Evolutionary conservation across 1,140 invertebrate species (phyloP), one percentile per base, ranked within the genome.

Genomic region (Acromyrmex charruanus): DNA sequence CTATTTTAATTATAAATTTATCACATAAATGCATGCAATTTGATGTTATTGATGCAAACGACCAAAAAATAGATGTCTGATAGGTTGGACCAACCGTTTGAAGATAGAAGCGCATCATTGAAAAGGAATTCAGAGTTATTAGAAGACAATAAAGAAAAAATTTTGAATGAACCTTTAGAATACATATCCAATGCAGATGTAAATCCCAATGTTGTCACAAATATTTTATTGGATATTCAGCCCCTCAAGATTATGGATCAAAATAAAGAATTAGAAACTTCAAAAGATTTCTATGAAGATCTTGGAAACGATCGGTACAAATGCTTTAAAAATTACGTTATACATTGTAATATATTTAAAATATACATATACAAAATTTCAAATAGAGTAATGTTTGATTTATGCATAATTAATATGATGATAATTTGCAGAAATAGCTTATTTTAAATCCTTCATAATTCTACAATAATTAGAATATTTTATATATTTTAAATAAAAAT

Each of bases 41-140:
- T 25, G 14, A 80, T n/a, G 16, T 4, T 39, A 25, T 51, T 16
- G n/a, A 51, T 18, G 31, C 3, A 31, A 82, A 77, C 58, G 69
- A 90, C 53, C 77, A 51, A 86, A 86, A 59, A 81, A 59, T 28
- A 86, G 65, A 80, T 18, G 53, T 55, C 12, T 59, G 71, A 51
- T 39, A 77, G 51, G 74, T 72, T 16, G 14, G 35, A 72, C 6
- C 21, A 65, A 49, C 39, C 53, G 16, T 31, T 74, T 58, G 80
- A 82, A 18, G 14, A 59, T 12, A 59, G 14, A 31, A 82, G 21
- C 18, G 2, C 25, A 3, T 59, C 21, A 18, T 44, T 18, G 25
- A 49, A 39, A 39, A 39, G 31, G 12, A 53, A 85, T 53, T 77
- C 69, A 35, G n/a, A 63, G 35, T 14, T n/a, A 72, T 66, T 49